phyloP scores from a whole-genome alignment of 2,113 vertebrate genomes.

The Paedocypris sp. region DNA sequence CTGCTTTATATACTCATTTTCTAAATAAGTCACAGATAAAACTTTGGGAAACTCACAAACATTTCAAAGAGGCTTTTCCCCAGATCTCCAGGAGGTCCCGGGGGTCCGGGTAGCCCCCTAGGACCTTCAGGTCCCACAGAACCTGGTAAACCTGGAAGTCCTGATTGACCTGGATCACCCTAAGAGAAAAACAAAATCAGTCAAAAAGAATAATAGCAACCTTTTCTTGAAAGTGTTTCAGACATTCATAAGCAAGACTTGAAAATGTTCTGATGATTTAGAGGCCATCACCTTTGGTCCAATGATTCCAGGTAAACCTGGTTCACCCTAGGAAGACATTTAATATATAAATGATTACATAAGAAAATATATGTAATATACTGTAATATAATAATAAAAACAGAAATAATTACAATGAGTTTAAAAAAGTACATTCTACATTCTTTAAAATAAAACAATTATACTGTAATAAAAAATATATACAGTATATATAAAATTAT shows the following conservation, averaged over 20 bases:
- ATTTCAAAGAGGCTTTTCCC: constrained; percentile 54
- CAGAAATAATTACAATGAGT: no score
- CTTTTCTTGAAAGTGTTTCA: no score
- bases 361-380: no score
- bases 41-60: constrained; percentile 60
- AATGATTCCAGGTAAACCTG: constrained; percentile 59
- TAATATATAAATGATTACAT: no score
- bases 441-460: no score
- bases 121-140: constrained; percentile 63
- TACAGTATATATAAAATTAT: no score
- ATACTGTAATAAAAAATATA: no score
- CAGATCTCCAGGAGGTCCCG: constrained; percentile 60
- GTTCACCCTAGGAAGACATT: constrained; percentile 81
- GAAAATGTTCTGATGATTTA: neutral
- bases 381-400: no score
- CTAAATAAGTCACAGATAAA: neutral
- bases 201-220: no score
- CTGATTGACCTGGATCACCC: constrained; percentile 73
- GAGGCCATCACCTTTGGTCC: constrained; percentile 71
- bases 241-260: no score
- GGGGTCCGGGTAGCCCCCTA: constrained; percentile 67
- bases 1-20: no score
- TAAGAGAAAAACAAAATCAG: constrained; percentile 38
- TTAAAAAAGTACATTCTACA: no score
- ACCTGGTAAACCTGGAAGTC: constrained; percentile 71